These are phyloP conservation scores for Micropterix aruncella DNA, from an alignment of 2,888 invertebrate species.

Conservation along the genomic window DNA sequence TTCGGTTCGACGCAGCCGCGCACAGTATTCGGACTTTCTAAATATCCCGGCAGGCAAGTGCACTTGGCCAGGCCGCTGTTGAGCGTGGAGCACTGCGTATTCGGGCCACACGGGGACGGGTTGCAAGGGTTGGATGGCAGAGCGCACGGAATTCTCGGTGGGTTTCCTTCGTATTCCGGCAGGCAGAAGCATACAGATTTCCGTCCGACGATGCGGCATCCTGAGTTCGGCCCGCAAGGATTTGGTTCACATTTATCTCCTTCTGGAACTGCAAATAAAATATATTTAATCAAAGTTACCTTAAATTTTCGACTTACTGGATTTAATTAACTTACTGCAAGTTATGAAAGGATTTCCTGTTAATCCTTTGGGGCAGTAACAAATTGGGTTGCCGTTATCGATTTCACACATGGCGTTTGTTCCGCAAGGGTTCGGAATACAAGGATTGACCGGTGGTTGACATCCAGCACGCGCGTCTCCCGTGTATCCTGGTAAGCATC, in stretches of 20 bases:
- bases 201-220: conserved; percentile 61
- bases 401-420: conserved; percentile 70
- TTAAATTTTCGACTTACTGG: neutral
- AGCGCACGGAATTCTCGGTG: conserved; percentile 56
- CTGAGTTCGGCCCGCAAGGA: conserved; percentile 73
- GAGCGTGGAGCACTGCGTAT: conserved; percentile 68
- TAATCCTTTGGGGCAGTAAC: conserved; percentile 77
- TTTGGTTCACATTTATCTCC: conserved; percentile 73
- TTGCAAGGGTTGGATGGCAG: conserved; percentile 68
- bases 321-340: conserved; percentile 59
- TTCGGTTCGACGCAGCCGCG: conserved; percentile 68
- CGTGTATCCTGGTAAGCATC: conserved; percentile 67
- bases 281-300: too few relatives aligned
- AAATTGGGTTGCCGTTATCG: conserved; percentile 75
- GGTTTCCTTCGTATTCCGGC: conserved; percentile 76
- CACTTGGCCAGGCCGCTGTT: conserved; percentile 76
- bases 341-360: conserved; percentile 84
- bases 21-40: conserved; percentile 79
- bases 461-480: conserved; percentile 66
- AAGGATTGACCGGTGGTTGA: conserved; percentile 61
- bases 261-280: conserved; percentile 66
- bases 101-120: conserved; percentile 78
- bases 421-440: conserved; percentile 80
- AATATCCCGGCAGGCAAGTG: conserved; percentile 67
- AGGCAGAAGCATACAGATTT: conserved; percentile 77